phyloP scores from a whole-genome alignment of 2,888 invertebrate genomes.

The Pollenia amentaria region DNA sequence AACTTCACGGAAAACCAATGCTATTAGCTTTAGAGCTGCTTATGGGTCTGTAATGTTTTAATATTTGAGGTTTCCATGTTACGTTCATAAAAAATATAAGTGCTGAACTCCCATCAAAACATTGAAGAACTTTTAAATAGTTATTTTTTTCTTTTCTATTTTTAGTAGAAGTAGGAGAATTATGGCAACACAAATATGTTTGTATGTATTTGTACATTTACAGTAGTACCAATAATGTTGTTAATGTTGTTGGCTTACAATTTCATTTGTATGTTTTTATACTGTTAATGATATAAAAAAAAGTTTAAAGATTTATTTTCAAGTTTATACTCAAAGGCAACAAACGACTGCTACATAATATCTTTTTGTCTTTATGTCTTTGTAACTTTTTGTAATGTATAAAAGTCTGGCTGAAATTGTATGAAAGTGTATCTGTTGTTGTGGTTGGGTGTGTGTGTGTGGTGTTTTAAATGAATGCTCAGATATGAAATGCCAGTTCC shows the following conservation, averaged over 20 bases:
- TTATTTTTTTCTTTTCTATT: neutral
- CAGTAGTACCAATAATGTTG: conserved; percentile 34
- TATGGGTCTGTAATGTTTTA: conserved; percentile 64
- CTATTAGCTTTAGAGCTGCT: conserved; percentile 65
- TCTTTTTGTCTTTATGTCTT: neutral
- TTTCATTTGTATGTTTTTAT: conserved; percentile 30
- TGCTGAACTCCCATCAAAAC: conserved; percentile 18
- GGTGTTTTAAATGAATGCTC: neutral
- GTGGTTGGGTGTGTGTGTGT: no score
- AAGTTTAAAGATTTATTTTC: conserved; percentile 43
- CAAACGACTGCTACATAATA: conserved; percentile 12
- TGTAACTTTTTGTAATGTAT: neutral
- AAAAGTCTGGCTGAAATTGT: conserved; percentile 13
- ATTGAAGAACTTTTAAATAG: conserved; percentile 37
- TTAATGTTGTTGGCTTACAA: conserved; percentile 9
- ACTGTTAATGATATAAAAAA: conserved; percentile 57
- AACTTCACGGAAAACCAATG: conserved; percentile 30
- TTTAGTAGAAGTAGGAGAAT: neutral
- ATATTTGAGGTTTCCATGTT: conserved; percentile 64
- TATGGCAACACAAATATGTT: conserved; percentile 13
- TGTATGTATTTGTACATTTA: neutral
- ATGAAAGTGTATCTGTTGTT: no score
- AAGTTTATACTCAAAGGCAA: conserved; percentile 15
- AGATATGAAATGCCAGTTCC: conserved; percentile 44
- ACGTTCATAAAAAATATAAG: neutral